phyloP scores from a whole-genome alignment of 2,113 vertebrate species.

The Phodopus roborovskii region DNA sequence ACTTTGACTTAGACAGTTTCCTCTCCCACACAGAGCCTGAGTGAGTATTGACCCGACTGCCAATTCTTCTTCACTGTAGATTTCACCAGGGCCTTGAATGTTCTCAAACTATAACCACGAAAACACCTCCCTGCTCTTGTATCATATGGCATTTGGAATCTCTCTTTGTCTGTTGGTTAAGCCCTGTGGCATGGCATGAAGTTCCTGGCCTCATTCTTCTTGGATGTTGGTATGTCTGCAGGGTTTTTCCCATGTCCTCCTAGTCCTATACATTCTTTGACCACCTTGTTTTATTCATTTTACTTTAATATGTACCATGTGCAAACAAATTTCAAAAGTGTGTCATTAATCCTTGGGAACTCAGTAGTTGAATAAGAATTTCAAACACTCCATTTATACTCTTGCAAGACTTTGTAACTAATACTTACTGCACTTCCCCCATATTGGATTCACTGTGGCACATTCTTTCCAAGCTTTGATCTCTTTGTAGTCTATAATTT shows the following conservation, averaged over 20 bases:
- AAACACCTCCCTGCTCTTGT: neutral
- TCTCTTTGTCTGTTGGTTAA: neutral
- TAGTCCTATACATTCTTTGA: neutral
- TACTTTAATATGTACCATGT: neutral
- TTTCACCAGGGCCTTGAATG: neutral
- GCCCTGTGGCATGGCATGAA: too few relatives aligned
- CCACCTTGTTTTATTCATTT: neutral
- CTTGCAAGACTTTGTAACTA: neutral
- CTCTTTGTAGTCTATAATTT: neutral
- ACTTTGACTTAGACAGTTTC: neutral
- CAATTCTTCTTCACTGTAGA: neutral
- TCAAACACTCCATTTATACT: neutral
- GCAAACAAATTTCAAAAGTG: slow-evolving; percentile 11
- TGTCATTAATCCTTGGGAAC: neutral
- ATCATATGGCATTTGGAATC: neutral
- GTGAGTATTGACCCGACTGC: neutral
- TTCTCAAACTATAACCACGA: neutral
- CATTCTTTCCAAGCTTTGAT: neutral
- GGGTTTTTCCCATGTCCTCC: neutral
- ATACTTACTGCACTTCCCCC: neutral
- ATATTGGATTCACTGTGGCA: neutral
- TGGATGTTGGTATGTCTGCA: neutral
- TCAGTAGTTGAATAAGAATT: neutral
- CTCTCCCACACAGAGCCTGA: neutral
- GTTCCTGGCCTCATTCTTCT: neutral